Evolutionary conservation across 2,113 vertebrate genomes (phyloP).

Genomic region (Australoheros scitulus): DNA sequence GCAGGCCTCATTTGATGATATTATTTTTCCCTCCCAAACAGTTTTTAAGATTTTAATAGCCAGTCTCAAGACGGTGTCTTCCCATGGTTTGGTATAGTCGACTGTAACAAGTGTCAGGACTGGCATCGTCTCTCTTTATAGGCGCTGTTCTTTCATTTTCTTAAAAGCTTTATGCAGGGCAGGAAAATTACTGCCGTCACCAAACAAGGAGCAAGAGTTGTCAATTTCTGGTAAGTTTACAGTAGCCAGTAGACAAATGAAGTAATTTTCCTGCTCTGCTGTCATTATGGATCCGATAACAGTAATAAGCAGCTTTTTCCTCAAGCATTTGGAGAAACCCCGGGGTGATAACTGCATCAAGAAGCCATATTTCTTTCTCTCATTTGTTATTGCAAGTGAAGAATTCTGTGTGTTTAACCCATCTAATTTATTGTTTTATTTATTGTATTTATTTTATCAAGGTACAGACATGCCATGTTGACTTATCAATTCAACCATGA

Average conservation of each 20-base stretch:
- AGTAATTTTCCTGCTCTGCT: conserved; percentile 43
- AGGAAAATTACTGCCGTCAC: conserved; percentile 32
- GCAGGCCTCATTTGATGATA: conserved; percentile 76
- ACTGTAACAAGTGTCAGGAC: conserved; percentile 56
- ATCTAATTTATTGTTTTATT: conserved; percentile 84
- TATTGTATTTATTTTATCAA: conserved; percentile 82
- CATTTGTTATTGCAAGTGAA: conserved; percentile 72
- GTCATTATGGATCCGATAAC: conserved; percentile 40
- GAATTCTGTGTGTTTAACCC: conserved; percentile 73
- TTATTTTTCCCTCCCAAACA: conserved; percentile 59
- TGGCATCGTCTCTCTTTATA: conserved; percentile 48
- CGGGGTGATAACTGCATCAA: conserved; percentile 73
- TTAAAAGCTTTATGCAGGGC: conserved; percentile 66
- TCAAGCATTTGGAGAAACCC: conserved; percentile 64
- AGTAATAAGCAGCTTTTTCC: conserved; percentile 44
- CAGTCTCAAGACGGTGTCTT: conserved; percentile 76
- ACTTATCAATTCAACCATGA: conserved; percentile 54
- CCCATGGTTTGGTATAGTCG: conserved; percentile 72
- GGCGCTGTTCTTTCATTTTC: conserved; percentile 67
- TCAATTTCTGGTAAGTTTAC: conserved; percentile 7
- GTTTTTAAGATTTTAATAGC: conserved; percentile 77
- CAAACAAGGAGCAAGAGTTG: conserved; percentile 16
- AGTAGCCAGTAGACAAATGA: background rate
- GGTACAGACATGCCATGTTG: conserved; percentile 75
- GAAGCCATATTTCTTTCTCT: conserved; percentile 81